Conservation (phyloP, 2,797 vertebrate genomes). For the Coreius guichenoti region DNA sequence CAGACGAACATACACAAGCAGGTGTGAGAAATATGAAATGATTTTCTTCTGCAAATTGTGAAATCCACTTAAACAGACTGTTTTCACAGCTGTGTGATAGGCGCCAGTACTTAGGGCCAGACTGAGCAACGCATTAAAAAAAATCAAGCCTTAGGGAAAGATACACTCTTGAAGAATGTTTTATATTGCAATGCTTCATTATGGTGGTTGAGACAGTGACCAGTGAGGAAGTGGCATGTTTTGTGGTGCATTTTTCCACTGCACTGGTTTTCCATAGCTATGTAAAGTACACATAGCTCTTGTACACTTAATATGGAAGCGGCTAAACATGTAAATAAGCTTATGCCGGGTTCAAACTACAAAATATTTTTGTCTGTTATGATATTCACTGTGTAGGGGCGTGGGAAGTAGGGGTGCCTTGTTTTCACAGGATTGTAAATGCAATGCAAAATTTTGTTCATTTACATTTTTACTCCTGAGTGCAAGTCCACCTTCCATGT, state of each 20-base stretch:
- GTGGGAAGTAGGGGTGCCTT: no score
- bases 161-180: slow-evolving; percentile 1
- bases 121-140: slow-evolving; percentile 36
- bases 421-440: no score
- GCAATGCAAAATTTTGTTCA: no score
- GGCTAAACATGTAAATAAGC: neutral
- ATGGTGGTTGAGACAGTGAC: slow-evolving; percentile 38
- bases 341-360: neutral
- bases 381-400: no score
- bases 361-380: neutral
- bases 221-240: neutral
- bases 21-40: slow-evolving; percentile 40
- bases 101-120: slow-evolving; percentile 46
- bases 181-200: slow-evolving; percentile 33
- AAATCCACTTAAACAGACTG: slow-evolving; percentile 61
- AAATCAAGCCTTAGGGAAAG: slow-evolving; percentile 26
- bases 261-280: neutral
- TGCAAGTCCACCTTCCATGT: no score
- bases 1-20: slow-evolving; percentile 7
- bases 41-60: slow-evolving; percentile 43
- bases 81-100: slow-evolving; percentile 71
- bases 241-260: slow-evolving; percentile 30
- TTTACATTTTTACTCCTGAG: no score
- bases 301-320: slow-evolving; percentile 24
- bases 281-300: neutral